Conservation (phyloP, 2,797 vertebrate genomes). For the Trichosurus vulpecula region DNA sequence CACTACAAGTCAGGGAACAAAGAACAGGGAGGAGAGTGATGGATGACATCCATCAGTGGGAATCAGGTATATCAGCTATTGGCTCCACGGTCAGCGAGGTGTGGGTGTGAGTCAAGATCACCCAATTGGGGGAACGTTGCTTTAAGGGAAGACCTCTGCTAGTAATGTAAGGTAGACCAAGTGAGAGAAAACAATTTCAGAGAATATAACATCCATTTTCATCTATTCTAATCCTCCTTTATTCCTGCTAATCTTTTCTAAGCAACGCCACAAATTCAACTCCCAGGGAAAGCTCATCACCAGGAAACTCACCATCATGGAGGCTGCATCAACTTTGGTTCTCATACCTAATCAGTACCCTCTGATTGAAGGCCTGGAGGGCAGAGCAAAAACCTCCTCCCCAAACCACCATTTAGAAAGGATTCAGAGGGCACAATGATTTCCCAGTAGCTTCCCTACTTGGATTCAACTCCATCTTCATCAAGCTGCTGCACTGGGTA, state of each 20-base stretch:
- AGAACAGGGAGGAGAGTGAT: neutral
- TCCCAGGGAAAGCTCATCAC: neutral
- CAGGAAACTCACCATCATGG: neutral
- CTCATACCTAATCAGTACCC: neutral
- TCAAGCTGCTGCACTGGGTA: neutral
- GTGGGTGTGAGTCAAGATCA: neutral
- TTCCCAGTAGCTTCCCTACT: neutral
- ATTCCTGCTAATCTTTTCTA: neutral
- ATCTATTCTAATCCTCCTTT: neutral
- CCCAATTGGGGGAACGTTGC: neutral
- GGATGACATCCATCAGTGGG: neutral
- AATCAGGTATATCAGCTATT: neutral
- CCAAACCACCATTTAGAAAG: neutral
- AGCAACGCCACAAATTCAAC: neutral
- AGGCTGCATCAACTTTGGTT: neutral
- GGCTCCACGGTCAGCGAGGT: neutral
- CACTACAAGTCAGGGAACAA: neutral
- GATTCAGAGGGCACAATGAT: neutral
- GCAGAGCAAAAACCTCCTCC: neutral
- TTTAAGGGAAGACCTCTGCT: neutral
- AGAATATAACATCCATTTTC: neutral
- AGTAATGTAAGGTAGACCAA: neutral
- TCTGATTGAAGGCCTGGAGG: neutral
- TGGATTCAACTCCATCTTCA: neutral
- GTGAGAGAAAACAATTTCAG: neutral